These are phyloP conservation scores for Parnassius apollo DNA, from an alignment of 2,888 invertebrate genomes.

Conservation along the genomic window DNA sequence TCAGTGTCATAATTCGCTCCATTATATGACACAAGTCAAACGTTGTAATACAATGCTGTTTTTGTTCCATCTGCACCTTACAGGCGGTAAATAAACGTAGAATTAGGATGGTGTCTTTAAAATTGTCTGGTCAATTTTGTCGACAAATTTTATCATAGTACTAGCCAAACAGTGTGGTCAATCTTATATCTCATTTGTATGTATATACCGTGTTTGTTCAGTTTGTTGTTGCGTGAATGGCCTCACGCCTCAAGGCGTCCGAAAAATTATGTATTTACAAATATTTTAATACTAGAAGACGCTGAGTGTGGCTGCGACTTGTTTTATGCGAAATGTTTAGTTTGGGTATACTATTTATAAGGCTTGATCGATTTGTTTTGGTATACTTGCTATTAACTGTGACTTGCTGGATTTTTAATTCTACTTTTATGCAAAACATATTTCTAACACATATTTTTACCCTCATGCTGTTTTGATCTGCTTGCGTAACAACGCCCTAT, in stretches of 20 bases:
- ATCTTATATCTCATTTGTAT: conserved; percentile 52
- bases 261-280: conserved; percentile 42
- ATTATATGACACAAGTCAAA: conserved; percentile 41
- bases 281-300: conserved; percentile 33
- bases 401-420: too few species aligned
- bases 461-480: too few species aligned
- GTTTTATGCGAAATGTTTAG: too few species aligned
- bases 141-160: conserved; percentile 39
- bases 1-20: conserved; percentile 69
- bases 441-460: too few species aligned
- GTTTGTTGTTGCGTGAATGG: conserved; percentile 55
- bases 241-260: conserved; percentile 51
- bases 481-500: too few species aligned
- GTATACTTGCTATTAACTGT: too few species aligned
- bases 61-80: conserved; percentile 34
- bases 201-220: conserved; percentile 48
- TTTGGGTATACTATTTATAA: too few species aligned
- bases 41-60: conserved; percentile 47
- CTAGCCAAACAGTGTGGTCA: conserved; percentile 59
- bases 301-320: too few species aligned
- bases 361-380: too few species aligned
- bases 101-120: conserved; percentile 37
- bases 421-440: too few species aligned
- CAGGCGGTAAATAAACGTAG: conserved; percentile 28
- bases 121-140: conserved; percentile 25